Evolutionary conservation across 2,113 vertebrate genomes (phyloP).

Genomic region (Corythornis cristatus): DNA sequence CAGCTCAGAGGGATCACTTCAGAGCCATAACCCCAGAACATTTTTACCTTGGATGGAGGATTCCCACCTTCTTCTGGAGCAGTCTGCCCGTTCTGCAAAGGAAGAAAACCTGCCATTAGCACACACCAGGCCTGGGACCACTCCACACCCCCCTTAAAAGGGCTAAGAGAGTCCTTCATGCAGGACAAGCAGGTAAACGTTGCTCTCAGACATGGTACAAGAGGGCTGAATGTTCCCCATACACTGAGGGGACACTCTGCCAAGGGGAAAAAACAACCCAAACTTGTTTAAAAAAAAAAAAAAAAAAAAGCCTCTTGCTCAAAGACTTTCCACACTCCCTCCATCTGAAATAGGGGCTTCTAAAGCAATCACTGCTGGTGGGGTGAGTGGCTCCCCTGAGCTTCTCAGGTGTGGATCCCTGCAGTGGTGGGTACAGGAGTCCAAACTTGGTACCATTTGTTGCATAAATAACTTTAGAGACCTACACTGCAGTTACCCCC

Average conservation of each 20-base stretch:
- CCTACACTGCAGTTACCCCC: accelerated
- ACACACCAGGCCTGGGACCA: accelerated
- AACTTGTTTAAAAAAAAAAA: neutral
- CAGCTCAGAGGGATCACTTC: neutral
- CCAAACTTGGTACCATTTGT: neutral
- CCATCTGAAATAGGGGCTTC: accelerated
- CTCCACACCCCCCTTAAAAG: neutral
- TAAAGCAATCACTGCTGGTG: accelerated
- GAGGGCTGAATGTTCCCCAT: accelerated
- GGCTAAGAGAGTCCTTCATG: neutral
- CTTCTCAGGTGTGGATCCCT: accelerated
- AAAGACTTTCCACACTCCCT: neutral
- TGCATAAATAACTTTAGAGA: neutral
- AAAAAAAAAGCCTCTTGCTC: neutral
- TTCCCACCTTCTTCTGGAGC: conserved; percentile 73
- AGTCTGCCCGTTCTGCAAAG: conserved; percentile 79
- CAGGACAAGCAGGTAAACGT: neutral
- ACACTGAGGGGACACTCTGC: neutral
- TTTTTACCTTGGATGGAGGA: conserved; percentile 70
- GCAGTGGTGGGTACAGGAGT: accelerated
- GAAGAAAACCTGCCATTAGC: conserved; percentile 30
- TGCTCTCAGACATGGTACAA: neutral
- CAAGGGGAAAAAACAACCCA: neutral
- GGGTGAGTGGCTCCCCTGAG: accelerated
- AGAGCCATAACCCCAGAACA: neutral